Conservation (phyloP, 2,888 invertebrate genomes). For the Athalia rosae region DNA sequence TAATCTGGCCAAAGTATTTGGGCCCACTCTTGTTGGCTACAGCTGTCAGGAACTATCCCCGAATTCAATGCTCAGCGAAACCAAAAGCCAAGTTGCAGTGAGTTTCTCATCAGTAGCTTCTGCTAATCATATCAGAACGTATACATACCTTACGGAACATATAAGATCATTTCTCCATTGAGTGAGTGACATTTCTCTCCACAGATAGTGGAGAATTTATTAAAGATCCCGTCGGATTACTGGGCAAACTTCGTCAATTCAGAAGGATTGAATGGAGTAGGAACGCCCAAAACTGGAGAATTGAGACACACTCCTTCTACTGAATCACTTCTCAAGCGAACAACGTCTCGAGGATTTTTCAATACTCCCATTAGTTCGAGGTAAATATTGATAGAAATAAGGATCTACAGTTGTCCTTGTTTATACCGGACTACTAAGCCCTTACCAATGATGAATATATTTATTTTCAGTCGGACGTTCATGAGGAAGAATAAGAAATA, state of each 20-base stretch:
- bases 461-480: conserved; percentile 65
- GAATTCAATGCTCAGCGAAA: conserved; percentile 85
- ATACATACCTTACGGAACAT: no score
- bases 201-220: conserved; percentile 82
- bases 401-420: conserved; percentile 15
- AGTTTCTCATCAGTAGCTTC: conserved; percentile 58
- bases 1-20: conserved; percentile 94
- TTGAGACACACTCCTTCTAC: conserved; percentile 70
- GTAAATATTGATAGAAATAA: conserved; percentile 53
- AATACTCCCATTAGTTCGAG: conserved; percentile 69
- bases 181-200: conserved; percentile 51
- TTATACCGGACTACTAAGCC: neutral
- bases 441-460: no score
- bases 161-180: no score
- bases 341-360: conserved; percentile 67
- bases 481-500: conserved; percentile 69
- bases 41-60: conserved; percentile 84
- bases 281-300: conserved; percentile 66
- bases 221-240: conserved; percentile 84
- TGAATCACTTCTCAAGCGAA: conserved; percentile 70
- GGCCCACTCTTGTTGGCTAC: conserved; percentile 95
- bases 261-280: conserved; percentile 61
- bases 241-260: conserved; percentile 84
- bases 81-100: conserved; percentile 84
- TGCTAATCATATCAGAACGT: no score